Conservation (phyloP, 2,888 invertebrate genomes). For the Chironomus tentans region DNA sequence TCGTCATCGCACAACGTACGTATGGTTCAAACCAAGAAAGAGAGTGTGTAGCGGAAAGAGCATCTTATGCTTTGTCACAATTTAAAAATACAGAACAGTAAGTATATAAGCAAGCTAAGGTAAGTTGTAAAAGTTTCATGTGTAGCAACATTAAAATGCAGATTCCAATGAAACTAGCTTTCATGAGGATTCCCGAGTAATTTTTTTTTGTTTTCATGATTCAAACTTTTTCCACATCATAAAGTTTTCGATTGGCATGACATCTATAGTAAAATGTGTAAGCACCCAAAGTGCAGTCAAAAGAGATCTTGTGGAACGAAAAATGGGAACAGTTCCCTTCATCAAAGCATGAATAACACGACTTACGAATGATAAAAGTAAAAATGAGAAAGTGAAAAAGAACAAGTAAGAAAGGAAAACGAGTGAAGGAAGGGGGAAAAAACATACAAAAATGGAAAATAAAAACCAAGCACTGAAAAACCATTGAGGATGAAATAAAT, state of each 20-base stretch:
- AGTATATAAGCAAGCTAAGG: neutral
- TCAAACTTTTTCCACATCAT: too few species aligned
- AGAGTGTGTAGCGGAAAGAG: too few species aligned
- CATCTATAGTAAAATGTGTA: too few species aligned
- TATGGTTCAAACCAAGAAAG: too few species aligned
- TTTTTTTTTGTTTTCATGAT: too few species aligned
- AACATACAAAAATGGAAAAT: conserved; percentile 9
- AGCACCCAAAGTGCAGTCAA: too few species aligned
- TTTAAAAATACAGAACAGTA: too few species aligned
- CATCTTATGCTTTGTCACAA: too few species aligned
- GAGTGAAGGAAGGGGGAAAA: neutral
- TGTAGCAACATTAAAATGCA: neutral
- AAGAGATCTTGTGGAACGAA: neutral
- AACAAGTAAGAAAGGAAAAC: neutral
- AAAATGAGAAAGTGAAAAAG: neutral
- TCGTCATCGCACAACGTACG: too few species aligned
- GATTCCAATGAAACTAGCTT: neutral
- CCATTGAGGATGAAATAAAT: conserved; percentile 17
- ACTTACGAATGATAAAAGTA: neutral
- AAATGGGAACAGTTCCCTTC: neutral
- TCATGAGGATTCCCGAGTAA: too few species aligned
- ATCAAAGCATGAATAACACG: conserved; percentile 4
- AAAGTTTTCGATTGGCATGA: too few species aligned
- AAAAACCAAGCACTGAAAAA: conserved; percentile 11
- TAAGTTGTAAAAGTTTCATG: neutral